Evolutionary conservation across 2,888 invertebrate species (phyloP).

Genomic region (Hesperia comma): DNA sequence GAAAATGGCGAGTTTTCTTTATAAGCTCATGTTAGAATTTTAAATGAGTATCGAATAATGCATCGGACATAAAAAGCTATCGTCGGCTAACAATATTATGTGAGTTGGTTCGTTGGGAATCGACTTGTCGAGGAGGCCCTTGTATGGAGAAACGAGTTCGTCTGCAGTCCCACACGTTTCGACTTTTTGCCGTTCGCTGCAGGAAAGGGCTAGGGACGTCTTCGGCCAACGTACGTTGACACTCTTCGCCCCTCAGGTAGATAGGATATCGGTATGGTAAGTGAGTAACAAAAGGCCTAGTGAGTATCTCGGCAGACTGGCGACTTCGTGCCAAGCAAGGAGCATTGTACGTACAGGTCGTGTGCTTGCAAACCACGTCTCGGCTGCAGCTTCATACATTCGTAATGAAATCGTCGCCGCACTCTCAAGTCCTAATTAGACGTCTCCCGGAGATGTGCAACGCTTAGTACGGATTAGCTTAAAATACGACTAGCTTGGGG

Average conservation of each 20-base stretch:
- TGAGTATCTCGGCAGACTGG: constrained; percentile 60
- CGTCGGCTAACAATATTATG: constrained; percentile 82
- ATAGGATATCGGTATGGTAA: constrained; percentile 40
- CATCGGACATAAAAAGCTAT: constrained; percentile 83
- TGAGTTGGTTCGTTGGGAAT: constrained; percentile 80
- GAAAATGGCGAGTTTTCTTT: constrained; percentile 81
- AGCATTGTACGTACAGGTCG: constrained; percentile 74
- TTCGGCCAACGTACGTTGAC: constrained; percentile 57
- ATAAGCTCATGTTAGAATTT: constrained; percentile 83
- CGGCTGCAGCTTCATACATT: constrained; percentile 69
- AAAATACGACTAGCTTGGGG: constrained; percentile 16
- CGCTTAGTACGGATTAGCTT: constrained; percentile 29
- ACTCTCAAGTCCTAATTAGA: constrained; percentile 67
- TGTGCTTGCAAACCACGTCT: constrained; percentile 73
- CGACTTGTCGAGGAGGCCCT: constrained; percentile 74
- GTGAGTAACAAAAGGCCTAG: constrained; percentile 55
- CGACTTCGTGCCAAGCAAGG: constrained; percentile 58
- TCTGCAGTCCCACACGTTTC: constrained; percentile 81
- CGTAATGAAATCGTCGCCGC: constrained; percentile 72
- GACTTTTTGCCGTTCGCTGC: constrained; percentile 77
- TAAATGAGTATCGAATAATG: constrained; percentile 84
- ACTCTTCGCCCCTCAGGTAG: constrained; percentile 54
- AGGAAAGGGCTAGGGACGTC: constrained; percentile 71
- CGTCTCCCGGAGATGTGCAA: constrained; percentile 43
- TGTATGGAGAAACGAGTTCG: constrained; percentile 82